Evolutionary conservation across 2,797 vertebrate species (phyloP).

Genomic region (Lateolabrax maculatus): DNA sequence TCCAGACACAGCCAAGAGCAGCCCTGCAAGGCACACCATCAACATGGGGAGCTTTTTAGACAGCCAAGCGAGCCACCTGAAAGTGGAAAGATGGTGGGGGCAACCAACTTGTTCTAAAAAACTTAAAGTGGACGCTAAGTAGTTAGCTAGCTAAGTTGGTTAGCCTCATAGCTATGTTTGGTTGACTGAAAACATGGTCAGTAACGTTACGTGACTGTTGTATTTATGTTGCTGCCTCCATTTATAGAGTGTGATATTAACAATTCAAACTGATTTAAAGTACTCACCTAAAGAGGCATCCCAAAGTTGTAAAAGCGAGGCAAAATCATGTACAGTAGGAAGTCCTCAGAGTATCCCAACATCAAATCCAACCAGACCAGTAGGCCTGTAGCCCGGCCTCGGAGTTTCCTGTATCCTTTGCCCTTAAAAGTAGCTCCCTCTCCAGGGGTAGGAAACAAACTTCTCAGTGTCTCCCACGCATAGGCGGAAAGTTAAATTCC

Average conservation of each 20-base stretch:
- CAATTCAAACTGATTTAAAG: conserved; percentile 29
- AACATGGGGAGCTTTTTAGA: conserved; percentile 7
- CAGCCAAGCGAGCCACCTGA: conserved; percentile 16
- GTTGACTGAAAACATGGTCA: conserved; percentile 63
- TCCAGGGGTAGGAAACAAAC: conserved; percentile 85
- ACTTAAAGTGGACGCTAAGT: conserved; percentile 50
- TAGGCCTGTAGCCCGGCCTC: conserved; percentile 92
- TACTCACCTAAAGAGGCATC: conserved; percentile 88
- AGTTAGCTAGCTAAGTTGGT: conserved; percentile 65
- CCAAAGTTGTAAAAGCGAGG: conserved; percentile 73
- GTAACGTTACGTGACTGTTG: conserved; percentile 25
- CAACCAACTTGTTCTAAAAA: conserved; percentile 56
- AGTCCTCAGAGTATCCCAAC: conserved; percentile 84
- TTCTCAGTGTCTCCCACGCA: conserved; percentile 85
- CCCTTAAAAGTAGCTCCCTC: conserved; percentile 87
- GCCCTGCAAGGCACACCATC: conserved; percentile 34
- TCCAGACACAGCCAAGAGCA: conserved; percentile 56
- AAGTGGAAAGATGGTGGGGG: conserved; percentile 25
- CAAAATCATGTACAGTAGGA: conserved; percentile 67
- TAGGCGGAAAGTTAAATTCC: conserved; percentile 85
- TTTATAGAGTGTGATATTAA: neutral
- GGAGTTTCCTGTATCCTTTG: conserved; percentile 90
- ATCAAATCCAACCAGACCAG: conserved; percentile 83
- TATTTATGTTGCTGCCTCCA: conserved; percentile 32
- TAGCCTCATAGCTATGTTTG: conserved; percentile 60